Percentiles rank a stretch among this genome's conserved stretches.
Conservation (phyloP, 2,797 vertebrate species). For the Fistularia commersonii region DNA sequence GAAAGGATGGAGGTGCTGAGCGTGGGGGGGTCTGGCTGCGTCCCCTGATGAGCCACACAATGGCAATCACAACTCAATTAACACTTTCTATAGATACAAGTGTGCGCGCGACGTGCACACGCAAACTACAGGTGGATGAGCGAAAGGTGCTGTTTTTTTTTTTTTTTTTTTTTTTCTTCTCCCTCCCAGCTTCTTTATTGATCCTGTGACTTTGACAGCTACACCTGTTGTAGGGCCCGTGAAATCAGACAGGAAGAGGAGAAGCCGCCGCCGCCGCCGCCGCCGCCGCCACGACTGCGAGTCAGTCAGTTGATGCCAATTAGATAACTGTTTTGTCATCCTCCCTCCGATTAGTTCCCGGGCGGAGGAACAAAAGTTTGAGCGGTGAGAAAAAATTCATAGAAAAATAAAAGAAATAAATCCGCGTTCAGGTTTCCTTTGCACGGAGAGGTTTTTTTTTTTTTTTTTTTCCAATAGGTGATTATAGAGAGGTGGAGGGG, state of each 20-base stretch:
- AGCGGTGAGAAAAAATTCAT: too few relatives aligned
- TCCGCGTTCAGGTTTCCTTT: too few relatives aligned
- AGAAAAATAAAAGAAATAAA: too few relatives aligned
- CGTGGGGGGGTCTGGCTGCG: conserved; percentile 46
- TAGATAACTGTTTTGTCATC: conserved; percentile 44
- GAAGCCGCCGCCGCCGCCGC: too few relatives aligned
- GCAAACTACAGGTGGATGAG: conserved; percentile 39
- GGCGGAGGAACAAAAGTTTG: conserved; percentile 25
- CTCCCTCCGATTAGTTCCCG: conserved; percentile 18
- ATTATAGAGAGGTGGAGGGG: not conserved
- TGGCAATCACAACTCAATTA: conserved; percentile 77
- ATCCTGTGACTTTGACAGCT: conserved; percentile 62
- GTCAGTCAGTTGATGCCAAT: conserved; percentile 56
- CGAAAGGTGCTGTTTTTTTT: conserved; percentile 37
- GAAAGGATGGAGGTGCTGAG: too few relatives aligned
- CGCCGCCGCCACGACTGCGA: conserved; percentile 19
- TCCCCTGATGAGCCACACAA: conserved; percentile 64
- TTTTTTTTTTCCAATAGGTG: not conserved
- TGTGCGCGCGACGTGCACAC: conserved; percentile 15
- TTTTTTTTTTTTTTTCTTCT: not conserved
- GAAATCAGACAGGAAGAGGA: conserved; percentile 53
- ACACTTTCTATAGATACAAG: conserved; percentile 78
- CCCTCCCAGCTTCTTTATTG: conserved; percentile 32
- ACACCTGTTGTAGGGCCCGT: conserved; percentile 62
- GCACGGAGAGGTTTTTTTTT: not conserved